These are phyloP conservation scores for Dolichoris vasculosae DNA, from an alignment of 1,140 invertebrate species.

Conservation along the genomic window DNA sequence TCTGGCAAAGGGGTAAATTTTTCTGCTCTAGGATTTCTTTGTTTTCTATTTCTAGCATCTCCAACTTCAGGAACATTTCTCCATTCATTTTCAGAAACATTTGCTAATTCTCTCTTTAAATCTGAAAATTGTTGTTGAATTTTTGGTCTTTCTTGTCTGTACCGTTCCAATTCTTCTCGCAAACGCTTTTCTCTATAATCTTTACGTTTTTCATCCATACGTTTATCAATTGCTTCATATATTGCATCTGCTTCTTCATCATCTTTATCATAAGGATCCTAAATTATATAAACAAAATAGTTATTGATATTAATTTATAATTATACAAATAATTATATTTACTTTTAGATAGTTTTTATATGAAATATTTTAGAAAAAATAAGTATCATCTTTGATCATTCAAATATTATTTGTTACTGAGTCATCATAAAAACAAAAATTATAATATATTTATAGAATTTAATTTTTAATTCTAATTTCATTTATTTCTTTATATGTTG, in stretches of 20 bases:
- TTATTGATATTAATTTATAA: too few species aligned
- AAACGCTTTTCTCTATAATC: slow-evolving; percentile 92
- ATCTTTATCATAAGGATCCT: slow-evolving; percentile 99
- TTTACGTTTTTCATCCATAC: slow-evolving; percentile 99
- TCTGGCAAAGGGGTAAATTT: slow-evolving; percentile 98
- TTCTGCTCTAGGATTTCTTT: slow-evolving; percentile 94
- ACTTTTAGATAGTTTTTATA: too few species aligned
- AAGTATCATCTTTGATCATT: too few species aligned
- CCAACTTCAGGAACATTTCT: slow-evolving; percentile 98
- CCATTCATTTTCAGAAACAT: slow-evolving; percentile 96
- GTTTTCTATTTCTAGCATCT: slow-evolving; percentile 98
- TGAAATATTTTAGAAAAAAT: too few species aligned
- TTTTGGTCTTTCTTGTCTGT: slow-evolving; percentile 98
- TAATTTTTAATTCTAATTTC: too few species aligned
- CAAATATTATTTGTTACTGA: too few species aligned
- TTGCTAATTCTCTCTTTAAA: slow-evolving; percentile 92
- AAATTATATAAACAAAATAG: slow-evolving; percentile 49
- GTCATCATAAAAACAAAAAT: too few species aligned
- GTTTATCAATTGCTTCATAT: slow-evolving; percentile 98
- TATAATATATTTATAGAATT: too few species aligned
- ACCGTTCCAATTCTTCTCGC: slow-evolving; percentile 94
- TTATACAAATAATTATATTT: too few species aligned
- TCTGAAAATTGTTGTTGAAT: slow-evolving; percentile 99
- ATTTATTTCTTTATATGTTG: too few species aligned
- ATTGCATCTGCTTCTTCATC: slow-evolving; percentile 99